Base-by-base conservation (phyloP, 2,888 invertebrate genomes). In the Cantharis nigra region DNA sequence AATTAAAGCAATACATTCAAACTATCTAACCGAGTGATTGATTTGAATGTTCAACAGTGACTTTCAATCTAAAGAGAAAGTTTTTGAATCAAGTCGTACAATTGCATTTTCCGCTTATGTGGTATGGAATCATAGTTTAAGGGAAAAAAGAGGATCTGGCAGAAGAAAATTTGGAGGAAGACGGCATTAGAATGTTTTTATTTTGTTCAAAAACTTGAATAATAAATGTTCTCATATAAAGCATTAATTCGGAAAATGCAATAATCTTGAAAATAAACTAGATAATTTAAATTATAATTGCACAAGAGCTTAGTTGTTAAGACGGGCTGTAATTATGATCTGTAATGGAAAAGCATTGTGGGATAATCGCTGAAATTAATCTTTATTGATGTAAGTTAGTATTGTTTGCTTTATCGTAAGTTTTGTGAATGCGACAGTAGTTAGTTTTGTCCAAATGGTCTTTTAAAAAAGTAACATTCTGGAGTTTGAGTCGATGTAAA, bases 331-430 rank as follows among this genome's bases (percentile, higher is more conserved):
- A 83, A 83, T 83, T 83, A 82, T 82, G 79, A 82, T 82, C 80
- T 80, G 82, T 83, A 83, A 83, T 83, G 83, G 82, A 83, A 83
- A 81, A 82, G 81, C 82, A 83, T 83, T 83, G 83, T 83, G 81
- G 78, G 81, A 82, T 84, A 84, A 84, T 84, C 83, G 81, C 80
- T 80, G 78, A 82, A 83, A 87, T 86, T 85, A 86, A 87, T 86
- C 87, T 86, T 85, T 86, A 86, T 86, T 86, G 86, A 86, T 85
- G 85, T 84, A 83, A 81, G 83, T 82, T 83, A 79, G 80, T 79
- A 84, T 83, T 83, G 83, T 83, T 82, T 80, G 71, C 80, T 81
- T 80, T 80, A 80, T 81, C 80, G 80, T 74, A 77, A 78, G 76
- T 78, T 80, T 80, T 76, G 72, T 76, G 78, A 78, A 72, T 74